phyloP scores from a whole-genome alignment of 2,113 vertebrate species.

The Apteryx mantelli region DNA sequence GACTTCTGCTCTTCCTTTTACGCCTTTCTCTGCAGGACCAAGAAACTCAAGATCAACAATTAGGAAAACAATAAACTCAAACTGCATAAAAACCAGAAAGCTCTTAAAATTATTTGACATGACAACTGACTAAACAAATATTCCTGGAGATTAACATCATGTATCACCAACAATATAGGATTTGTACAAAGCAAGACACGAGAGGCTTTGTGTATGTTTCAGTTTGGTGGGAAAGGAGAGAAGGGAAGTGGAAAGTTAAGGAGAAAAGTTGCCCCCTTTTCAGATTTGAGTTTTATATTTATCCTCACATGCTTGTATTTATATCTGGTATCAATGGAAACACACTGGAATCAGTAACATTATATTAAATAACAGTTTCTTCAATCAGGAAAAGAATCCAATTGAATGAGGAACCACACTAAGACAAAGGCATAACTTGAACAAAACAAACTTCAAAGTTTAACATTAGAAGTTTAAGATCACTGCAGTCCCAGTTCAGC shows the following conservation, averaged over 20 bases:
- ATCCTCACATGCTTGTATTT: background rate
- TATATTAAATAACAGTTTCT: background rate
- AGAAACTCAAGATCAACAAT: slow-evolving; percentile 4
- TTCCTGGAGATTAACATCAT: background rate
- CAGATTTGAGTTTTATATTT: background rate
- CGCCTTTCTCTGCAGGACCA: slow-evolving; percentile 81
- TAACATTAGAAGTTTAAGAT: background rate
- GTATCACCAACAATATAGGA: background rate
- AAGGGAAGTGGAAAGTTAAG: background rate
- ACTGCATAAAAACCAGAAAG: background rate
- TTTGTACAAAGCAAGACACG: accelerated
- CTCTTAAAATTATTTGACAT: background rate
- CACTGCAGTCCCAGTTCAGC: background rate
- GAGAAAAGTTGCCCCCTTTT: background rate
- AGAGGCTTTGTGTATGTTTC: accelerated
- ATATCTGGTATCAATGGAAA: background rate
- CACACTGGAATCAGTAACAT: background rate
- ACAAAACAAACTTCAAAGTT: accelerated
- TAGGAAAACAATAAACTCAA: background rate
- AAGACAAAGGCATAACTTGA: background rate
- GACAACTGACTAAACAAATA: background rate
- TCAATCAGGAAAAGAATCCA: background rate
- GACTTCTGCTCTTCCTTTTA: slow-evolving; percentile 86
- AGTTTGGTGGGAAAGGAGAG: background rate
- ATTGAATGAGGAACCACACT: background rate